Evolutionary conservation across 2,888 invertebrate genomes (phyloP).

Genomic region (Vesta saturnalis): DNA sequence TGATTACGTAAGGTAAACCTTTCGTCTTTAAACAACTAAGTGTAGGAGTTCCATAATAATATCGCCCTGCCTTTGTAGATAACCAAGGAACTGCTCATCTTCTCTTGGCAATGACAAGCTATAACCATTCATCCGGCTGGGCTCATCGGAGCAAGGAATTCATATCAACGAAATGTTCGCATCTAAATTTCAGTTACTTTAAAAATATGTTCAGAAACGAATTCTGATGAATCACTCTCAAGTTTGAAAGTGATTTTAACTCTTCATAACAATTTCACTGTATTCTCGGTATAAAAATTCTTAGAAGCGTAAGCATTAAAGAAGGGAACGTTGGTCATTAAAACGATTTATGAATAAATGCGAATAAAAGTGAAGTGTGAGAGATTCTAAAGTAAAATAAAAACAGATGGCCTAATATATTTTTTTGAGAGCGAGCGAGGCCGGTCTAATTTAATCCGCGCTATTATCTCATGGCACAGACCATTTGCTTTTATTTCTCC

Average conservation of each 20-base stretch:
- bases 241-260: conserved; percentile 28
- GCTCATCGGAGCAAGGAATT: conserved; percentile 47
- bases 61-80: conserved; percentile 42
- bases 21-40: conserved; percentile 27
- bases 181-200: conserved; percentile 50
- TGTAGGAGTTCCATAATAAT: conserved; percentile 35
- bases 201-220: conserved; percentile 28
- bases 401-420: conserved; percentile 58
- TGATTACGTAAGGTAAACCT: conserved; percentile 26
- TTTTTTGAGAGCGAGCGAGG: conserved; percentile 54
- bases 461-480: conserved; percentile 57
- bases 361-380: conserved; percentile 37
- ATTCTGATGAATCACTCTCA: conserved; percentile 21
- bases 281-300: conserved; percentile 23
- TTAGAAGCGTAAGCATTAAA: conserved; percentile 24
- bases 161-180: conserved; percentile 50
- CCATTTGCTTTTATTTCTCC: conserved; percentile 59
- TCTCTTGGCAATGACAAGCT: conserved; percentile 49
- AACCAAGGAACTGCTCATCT: conserved; percentile 46
- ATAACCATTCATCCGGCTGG: conserved; percentile 50
- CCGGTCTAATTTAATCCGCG: conserved; percentile 57
- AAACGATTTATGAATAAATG: conserved; percentile 44
- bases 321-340: conserved; percentile 37
- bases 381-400: conserved; percentile 54
- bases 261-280: conserved; percentile 22